Base-by-base conservation (phyloP, 2,797 vertebrate genomes). In the Philypnodon macrostomus region DNA sequence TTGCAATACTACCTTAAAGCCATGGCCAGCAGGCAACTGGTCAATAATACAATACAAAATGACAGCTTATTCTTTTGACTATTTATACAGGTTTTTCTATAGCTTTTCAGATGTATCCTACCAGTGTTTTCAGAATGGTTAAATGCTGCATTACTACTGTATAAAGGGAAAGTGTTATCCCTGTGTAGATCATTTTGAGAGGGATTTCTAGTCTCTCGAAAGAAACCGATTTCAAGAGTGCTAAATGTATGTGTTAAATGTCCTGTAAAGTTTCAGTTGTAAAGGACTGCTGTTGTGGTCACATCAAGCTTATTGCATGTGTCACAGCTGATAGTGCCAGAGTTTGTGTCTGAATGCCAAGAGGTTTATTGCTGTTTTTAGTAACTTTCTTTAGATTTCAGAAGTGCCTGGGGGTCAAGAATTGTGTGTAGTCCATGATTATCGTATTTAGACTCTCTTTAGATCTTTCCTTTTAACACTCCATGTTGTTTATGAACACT, bases 351-450 rank as follows among this genome's bases (percentile, higher is more conserved):
- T n/a, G 16, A 24, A 44, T 7, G 27, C 27, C 41, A 44, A 30
- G 15, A 27, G 4, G 29, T 18, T 23, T 7, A 50, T 26, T 33
- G 46, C 29, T 37, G 36, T 42, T 42, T 47, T 67, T 52, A 58
- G 27, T 56, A 19, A n/a, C n/a, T 57, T 55, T 19, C 31, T 71
- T 47, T 24, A 44, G 33, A 63, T 48, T 56, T 69, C 58, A 60
- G 4, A 85, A 87, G 83, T 86, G 85, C 85, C 86, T 88, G 65
- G 65, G 49, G 86, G 75, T 86, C 80, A 79, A 80, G 83, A 80
- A 68, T 73, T 75, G 65, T 51, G 48, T 72, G n/a, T n/a, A n/a
- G n/a, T n/a, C n/a, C n/a, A 30, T 62, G 4, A 0, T n/a, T n/a
- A n/a, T n/a, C n/a, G n/a, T n/a, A n/a, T n/a, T n/a, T n/a, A n/a